Percentiles rank a stretch among this genome's conserved stretches.
These are phyloP conservation scores for Lagopus leucura DNA, from an alignment of 2,113 vertebrate genomes.

Conservation along the genomic window DNA sequence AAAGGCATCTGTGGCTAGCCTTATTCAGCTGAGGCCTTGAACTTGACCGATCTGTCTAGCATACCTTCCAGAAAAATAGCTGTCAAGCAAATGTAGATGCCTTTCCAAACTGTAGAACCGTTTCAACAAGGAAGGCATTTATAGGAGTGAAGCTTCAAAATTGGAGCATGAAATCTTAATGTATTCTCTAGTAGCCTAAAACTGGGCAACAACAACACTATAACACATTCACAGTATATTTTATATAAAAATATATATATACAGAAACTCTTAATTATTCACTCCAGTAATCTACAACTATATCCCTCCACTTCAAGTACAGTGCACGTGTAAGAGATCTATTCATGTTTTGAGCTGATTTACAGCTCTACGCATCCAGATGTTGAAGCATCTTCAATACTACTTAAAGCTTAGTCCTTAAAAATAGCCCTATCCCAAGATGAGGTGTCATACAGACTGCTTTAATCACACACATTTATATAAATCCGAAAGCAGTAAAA, in stretches of 20 bases:
- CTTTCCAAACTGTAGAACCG: not conserved
- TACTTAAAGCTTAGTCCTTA: not conserved
- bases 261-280: not conserved
- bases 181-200: not conserved
- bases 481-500: not conserved
- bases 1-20: fast-evolving
- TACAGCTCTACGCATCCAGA: not conserved
- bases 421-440: not conserved
- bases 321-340: not conserved
- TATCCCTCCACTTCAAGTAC: not conserved
- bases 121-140: not conserved
- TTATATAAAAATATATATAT: too few relatives aligned
- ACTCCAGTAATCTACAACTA: not conserved
- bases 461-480: not conserved
- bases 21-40: not conserved
- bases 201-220: not conserved
- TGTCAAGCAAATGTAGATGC: not conserved
- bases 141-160: not conserved
- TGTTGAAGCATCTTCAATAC: not conserved
- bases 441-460: not conserved
- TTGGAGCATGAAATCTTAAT: not conserved
- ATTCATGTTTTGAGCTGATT: not conserved
- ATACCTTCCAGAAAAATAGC: not conserved
- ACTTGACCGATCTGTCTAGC: not conserved
- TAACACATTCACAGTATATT: not conserved